Evolutionary conservation across 2,113 vertebrate species (phyloP), one percentile per base, ranked within the genome.

Genomic region (Hyaena hyaena): DNA sequence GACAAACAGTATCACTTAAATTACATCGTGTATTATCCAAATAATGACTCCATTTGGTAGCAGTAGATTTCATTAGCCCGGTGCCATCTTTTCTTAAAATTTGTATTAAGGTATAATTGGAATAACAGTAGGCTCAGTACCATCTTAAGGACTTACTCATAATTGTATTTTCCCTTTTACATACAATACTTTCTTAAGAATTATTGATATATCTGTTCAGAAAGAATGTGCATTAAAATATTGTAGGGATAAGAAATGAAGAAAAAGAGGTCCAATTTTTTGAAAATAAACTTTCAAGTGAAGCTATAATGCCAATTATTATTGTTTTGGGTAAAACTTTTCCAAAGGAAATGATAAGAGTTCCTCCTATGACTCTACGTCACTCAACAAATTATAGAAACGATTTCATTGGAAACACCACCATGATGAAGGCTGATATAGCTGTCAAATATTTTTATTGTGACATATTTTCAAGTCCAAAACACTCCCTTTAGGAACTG

Each of bases 51-150:
- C 26, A 66, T 76, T 97, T 66, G 55, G 43, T 53, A 48, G 33
- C 16, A 8, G 28, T 82, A 96, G 73, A 95, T 97, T 90, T 87
- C 43, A 85, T 93, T 93, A 95, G 21, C 21, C 73, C 84, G 95
- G 96, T 76, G 95, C 93, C 95, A 96, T 80, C 28, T 19, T 66
- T 81, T 45, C 81, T 39, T 58, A 66, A 66, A 65, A 31, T 63
- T 48, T 66, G 24, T 63, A 68, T 81, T 73, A 74, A 83, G 10
- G 21, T 43, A 15, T 65, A 76, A 76, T 83, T 55, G 28, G 19
- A 31, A 76, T n/a, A 76, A 66, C 55, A 53, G 39, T 82, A 89
- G 95, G 16, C 15, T 43, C 81, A 95, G 93, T 89, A 95, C 93
- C 93, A 85, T 80, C 33, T 23, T 74, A 31, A 65, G 33, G 48